A percentile compares a stretch with the other conserved stretches of the same genome.
Conservation (phyloP, 2,888 invertebrate genomes). For the Sinohyriopsis cumingii region DNA sequence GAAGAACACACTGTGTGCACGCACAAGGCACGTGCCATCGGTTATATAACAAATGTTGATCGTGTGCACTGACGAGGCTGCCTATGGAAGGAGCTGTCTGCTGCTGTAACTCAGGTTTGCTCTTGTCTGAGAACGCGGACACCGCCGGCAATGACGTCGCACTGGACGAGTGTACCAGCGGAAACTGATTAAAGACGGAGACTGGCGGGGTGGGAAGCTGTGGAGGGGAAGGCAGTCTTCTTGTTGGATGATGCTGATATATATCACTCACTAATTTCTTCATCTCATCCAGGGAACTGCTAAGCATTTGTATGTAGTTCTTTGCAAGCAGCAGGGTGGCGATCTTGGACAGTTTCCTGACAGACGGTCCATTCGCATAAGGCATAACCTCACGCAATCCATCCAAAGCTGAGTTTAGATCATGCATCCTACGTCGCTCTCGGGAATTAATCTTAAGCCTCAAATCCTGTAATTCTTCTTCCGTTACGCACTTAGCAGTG, state of each 20-base stretch:
- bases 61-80: conserved; percentile 33
- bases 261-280: conserved; percentile 69
- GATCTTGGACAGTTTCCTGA: conserved; percentile 70
- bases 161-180: conserved; percentile 17
- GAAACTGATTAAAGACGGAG: conserved; percentile 3
- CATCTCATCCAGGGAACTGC: conserved; percentile 70
- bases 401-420: conserved; percentile 72
- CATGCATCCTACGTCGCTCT: conserved; percentile 74
- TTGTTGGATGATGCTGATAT: conserved; percentile 42
- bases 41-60: conserved; percentile 45
- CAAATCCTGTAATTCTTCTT: conserved; percentile 64
- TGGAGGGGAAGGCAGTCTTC: conserved; percentile 28
- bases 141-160: conserved; percentile 12
- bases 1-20: conserved; percentile 51
- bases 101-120: conserved; percentile 11
- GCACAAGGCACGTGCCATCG: conserved; percentile 55
- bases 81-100: conserved; percentile 14
- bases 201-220: conserved; percentile 23
- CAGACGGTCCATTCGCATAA: conserved; percentile 70
- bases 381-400: conserved; percentile 72
- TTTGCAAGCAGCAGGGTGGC: conserved; percentile 69
- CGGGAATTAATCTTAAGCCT: conserved; percentile 73
- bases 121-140: background rate
- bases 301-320: conserved; percentile 71
- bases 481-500: conserved; percentile 44